Base-by-base conservation (phyloP, 2,797 vertebrate genomes). In the Gallinago stenura region DNA sequence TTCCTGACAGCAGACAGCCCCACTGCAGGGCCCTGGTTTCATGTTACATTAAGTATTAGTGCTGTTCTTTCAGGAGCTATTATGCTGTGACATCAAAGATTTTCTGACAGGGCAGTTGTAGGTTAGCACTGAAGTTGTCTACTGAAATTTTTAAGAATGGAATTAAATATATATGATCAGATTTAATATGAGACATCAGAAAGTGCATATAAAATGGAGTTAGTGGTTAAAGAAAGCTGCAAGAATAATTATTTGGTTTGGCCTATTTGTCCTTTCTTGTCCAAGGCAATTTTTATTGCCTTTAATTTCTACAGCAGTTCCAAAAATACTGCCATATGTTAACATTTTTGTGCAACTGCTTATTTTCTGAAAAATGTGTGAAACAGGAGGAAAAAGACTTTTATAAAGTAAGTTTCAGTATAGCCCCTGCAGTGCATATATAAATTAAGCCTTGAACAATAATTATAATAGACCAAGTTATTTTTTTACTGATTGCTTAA, bases 31-130 rank as follows among this genome's bases (percentile, higher is more conserved):
- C 97, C 98, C 97, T 98, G 98, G 98, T 98, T 99, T 99, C 99
- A 98, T 99, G 98, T 99, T 98, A 98, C 99, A 98, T 98, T 98
- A 98, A 98, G 97, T 97, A 98, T 98, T 97, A 98, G 97, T 95
- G 89, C 97, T 98, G 97, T 98, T 98, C 98, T 98, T 98, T 98
- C 98, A 98, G 97, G 97, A 98, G 97, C 97, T 97, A 98, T 98
- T 98, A 97, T 97, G 97, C 96, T 97, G 89, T 97, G 97, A 98
- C 98, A 97, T 98, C 98, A 98, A 98, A 98, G 97, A 98, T 98
- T 97, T 98, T 97, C 97, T 98, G 98, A 98, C 97, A 98, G 97
- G 98, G 97, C 97, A 97, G 97, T 97, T 96, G 97, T 97, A 97
- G 97, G 96, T 98, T 98, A 98, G 96, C 92, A 95, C 97, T 96